Conservation (phyloP, 2,888 invertebrate genomes). For the Aporophyla nigra region DNA sequence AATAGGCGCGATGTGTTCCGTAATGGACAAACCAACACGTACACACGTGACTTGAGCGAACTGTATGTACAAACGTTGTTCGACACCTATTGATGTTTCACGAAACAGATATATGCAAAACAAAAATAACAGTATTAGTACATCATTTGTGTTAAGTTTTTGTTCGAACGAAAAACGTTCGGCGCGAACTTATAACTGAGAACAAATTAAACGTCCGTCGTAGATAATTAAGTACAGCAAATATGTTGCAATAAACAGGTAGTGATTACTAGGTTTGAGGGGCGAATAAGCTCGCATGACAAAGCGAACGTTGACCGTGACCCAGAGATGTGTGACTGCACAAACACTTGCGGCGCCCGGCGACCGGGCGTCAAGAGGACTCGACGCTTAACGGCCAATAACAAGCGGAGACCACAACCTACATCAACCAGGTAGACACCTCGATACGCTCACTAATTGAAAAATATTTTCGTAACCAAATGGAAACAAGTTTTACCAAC, state of each 20-base stretch:
- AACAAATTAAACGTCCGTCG: conserved; percentile 84
- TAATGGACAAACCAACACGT: conserved; percentile 84
- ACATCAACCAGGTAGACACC: conserved; percentile 75
- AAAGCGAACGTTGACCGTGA: conserved; percentile 69
- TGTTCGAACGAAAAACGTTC: conserved; percentile 79
- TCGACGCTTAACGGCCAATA: conserved; percentile 75
- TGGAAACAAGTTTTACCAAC: conserved; percentile 76
- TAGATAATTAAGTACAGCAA: conserved; percentile 80
- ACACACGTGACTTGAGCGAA: conserved; percentile 68
- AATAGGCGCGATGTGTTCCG: conserved; percentile 85
- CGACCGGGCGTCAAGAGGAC: conserved; percentile 36
- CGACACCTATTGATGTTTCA: conserved; percentile 80
- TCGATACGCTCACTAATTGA: conserved; percentile 75
- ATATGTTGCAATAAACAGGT: conserved; percentile 81
- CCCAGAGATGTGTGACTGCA: conserved; percentile 58
- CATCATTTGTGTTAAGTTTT: conserved; percentile 83
- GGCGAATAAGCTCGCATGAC: conserved; percentile 71
- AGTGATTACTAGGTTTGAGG: conserved; percentile 79
- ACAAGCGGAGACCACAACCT: conserved; percentile 81
- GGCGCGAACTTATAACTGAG: conserved; percentile 83
- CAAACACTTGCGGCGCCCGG: conserved; percentile 50
- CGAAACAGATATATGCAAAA: conserved; percentile 87
- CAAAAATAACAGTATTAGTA: conserved; percentile 88
- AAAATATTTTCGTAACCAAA: conserved; percentile 79
- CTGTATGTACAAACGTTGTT: conserved; percentile 54